Conservation (phyloP, 2,113 vertebrate genomes). For the Silurus meridionalis region DNA sequence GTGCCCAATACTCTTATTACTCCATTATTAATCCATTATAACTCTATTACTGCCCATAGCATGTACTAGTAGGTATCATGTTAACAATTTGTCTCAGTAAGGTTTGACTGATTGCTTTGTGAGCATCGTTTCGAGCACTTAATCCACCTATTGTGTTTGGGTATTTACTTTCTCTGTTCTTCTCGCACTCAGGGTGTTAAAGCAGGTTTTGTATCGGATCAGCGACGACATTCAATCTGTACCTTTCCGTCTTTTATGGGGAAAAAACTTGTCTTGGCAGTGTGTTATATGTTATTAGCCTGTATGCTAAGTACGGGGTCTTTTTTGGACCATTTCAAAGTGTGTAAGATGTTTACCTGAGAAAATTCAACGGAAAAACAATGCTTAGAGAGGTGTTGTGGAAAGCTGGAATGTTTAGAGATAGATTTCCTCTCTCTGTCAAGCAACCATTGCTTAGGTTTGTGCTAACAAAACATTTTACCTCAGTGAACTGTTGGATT, state of each 20-base stretch:
- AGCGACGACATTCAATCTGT: too few relatives aligned
- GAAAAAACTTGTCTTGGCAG: neutral
- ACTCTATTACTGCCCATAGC: neutral
- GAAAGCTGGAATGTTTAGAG: neutral
- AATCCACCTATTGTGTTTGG: neutral
- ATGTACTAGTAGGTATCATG: neutral
- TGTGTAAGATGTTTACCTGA: neutral
- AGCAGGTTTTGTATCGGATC: neutral
- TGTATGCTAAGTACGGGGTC: neutral
- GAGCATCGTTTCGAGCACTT: neutral
- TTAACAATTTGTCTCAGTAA: neutral
- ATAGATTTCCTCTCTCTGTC: too few relatives aligned
- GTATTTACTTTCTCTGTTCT: neutral
- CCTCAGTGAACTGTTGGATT: too few relatives aligned
- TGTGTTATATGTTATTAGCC: neutral
- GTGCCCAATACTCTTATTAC: neutral
- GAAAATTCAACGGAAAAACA: neutral
- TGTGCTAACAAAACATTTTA: too few relatives aligned
- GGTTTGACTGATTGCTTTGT: neutral
- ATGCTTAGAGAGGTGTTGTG: neutral
- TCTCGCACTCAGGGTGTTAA: neutral
- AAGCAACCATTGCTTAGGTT: too few relatives aligned
- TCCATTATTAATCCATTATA: neutral
- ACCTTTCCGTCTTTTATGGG: too few relatives aligned
- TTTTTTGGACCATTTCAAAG: neutral